Base-by-base conservation (phyloP, 2,113 vertebrate genomes). In the Ctenodactylus gundi region DNA sequence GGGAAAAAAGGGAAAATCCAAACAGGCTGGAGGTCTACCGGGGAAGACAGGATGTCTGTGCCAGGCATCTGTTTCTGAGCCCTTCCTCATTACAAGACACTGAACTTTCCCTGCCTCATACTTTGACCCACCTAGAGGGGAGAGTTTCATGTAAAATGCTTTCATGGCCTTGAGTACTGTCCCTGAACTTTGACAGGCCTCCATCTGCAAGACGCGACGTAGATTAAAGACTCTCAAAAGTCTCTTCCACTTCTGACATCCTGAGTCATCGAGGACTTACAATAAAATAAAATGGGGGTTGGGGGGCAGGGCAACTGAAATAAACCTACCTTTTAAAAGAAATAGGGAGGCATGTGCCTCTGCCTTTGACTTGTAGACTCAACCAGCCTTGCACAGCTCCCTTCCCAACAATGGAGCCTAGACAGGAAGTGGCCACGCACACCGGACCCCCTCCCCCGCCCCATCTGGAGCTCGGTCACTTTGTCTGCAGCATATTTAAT, bases 401-500 rank as follows among this genome's bases (percentile, higher is more conserved):
- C n/a, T 67, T 34, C 80, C 70, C 72, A 29, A 5, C 0, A 23
- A 10, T 4, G 9, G 39, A 34, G 23, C 64, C 65, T 2, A 2
- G 82, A 76, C 72, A 76, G 96, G 93, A 95, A 93, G 75, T 31
- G 53, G 65, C 39, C 87, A 68, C 34, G 76, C 15, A 20, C 55
- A 31, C 62, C 23, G 21, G 15, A 7, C 39, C 29, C 83, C 90
- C 62, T 3, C 27, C 20, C 18, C 62, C n/a, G n/a, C 76, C 68
- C 73, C 51, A 18, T 93, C 93, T 91, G 84, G 96, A 21, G 1
- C 23, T n/a, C 0, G 0, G 36, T 62, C 78, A 60, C 60, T 91
- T 91, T 76, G 89, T 95, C 89, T 93, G 58, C 83, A 58, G 90
- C 95, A 93, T 51, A 85, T 96, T 97, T 95, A 88, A 95, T 95